Evolutionary conservation across 2,888 invertebrate genomes (phyloP).

Genomic region (Carpatolechia fugitivella): DNA sequence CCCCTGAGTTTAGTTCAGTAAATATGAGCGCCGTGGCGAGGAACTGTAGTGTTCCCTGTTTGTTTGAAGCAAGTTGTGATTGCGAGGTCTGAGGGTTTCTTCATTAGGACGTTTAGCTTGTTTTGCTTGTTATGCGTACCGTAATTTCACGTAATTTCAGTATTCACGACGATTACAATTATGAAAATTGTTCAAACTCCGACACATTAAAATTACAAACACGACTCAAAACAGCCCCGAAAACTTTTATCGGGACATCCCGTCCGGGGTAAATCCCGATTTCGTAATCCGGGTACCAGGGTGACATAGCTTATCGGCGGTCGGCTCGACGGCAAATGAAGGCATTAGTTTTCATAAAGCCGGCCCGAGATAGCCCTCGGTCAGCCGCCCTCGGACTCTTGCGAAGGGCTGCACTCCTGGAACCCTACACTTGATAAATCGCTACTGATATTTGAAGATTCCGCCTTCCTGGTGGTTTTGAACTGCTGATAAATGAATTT

Average conservation of each 20-base stretch:
- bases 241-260: slow-evolving; percentile 60
- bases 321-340: slow-evolving; percentile 69
- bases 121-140: not conserved
- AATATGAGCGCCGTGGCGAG: slow-evolving; percentile 5
- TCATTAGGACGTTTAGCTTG: not conserved
- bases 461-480: slow-evolving; percentile 11
- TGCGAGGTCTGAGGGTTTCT: slow-evolving; percentile 1
- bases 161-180: not conserved
- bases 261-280: slow-evolving; percentile 51
- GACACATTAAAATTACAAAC: slow-evolving; percentile 58
- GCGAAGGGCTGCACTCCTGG: slow-evolving; percentile 47
- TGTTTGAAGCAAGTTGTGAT: not conserved
- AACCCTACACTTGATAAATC: slow-evolving; percentile 52
- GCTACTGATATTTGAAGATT: slow-evolving; percentile 44
- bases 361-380: slow-evolving; percentile 60
- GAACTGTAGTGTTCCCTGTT: not conserved
- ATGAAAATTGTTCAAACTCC: slow-evolving; percentile 33
- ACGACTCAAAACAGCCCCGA: slow-evolving; percentile 46
- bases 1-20: slow-evolving; percentile 8
- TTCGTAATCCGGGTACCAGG: slow-evolving; percentile 70
- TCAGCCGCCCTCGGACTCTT: slow-evolving; percentile 29
- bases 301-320: slow-evolving; percentile 72
- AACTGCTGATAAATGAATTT: slow-evolving; percentile 5
- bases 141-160: too few relatives aligned
- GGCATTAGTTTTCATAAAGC: slow-evolving; percentile 78